These are phyloP conservation scores for Timema podura DNA, from an alignment of 2,888 invertebrate species.

Conservation along the genomic window DNA sequence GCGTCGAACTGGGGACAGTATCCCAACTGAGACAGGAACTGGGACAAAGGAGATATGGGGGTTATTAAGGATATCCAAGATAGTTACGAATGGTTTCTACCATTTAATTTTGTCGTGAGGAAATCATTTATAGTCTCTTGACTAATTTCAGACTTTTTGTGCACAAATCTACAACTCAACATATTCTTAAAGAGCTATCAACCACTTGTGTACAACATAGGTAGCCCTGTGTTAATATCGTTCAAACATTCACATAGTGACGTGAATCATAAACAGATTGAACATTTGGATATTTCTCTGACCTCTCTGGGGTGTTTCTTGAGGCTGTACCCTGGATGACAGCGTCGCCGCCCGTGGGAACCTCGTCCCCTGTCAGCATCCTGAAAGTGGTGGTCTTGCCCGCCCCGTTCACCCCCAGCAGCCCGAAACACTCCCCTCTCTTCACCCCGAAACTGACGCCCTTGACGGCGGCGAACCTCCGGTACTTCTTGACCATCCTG, in stretches of 20 bases:
- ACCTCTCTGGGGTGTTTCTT: slow-evolving; percentile 30
- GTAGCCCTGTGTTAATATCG: no score
- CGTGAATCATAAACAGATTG: background rate
- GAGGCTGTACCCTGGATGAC: slow-evolving; percentile 44
- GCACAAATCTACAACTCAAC: no score
- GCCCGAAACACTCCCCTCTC: slow-evolving; percentile 47
- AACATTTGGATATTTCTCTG: background rate
- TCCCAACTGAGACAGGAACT: slow-evolving; percentile 71
- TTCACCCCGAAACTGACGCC: slow-evolving; percentile 64
- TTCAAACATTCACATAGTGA: no score
- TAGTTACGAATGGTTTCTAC: no score
- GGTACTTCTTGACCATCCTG: slow-evolving; percentile 59
- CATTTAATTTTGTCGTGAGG: no score
- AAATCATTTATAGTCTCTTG: no score
- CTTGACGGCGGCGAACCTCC: slow-evolving; percentile 53
- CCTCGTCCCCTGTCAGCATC: slow-evolving; percentile 51
- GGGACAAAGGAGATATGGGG: slow-evolving; percentile 30
- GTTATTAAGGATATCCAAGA: no score
- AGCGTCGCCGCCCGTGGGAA: slow-evolving; percentile 45
- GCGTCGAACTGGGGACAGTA: slow-evolving; percentile 91
- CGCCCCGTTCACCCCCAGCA: slow-evolving; percentile 52
- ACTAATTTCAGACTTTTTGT: no score
- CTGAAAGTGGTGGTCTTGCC: slow-evolving; percentile 54
- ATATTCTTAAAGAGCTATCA: no score
- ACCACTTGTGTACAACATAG: no score